phyloP scores from a whole-genome alignment of 2,113 vertebrate species.

The Corythoichthys haematopterus region DNA sequence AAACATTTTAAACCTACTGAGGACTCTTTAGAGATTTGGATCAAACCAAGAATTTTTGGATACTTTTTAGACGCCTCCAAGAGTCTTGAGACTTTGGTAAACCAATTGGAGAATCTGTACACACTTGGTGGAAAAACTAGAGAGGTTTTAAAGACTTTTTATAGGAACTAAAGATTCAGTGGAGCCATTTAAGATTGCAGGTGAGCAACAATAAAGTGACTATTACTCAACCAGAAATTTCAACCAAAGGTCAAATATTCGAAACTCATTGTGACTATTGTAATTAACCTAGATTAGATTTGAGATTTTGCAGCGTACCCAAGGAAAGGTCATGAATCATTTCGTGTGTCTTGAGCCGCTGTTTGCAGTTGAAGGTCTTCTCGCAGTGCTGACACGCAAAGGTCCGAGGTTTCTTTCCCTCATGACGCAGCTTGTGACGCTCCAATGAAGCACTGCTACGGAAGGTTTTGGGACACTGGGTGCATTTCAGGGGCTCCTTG shows the following conservation, averaged over 20 bases:
- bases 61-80: no score
- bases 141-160: no score
- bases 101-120: no score
- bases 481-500: constrained; percentile 38
- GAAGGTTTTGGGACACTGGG: constrained; percentile 50
- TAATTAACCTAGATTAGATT: neutral
- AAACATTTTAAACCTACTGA: no score
- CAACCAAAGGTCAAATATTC: neutral
- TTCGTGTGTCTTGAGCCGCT: constrained; percentile 57
- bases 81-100: no score
- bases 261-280: no score
- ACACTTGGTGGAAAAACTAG: no score
- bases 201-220: no score
- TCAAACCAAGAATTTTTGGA: no score
- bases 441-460: constrained; percentile 6
- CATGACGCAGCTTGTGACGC: constrained; percentile 53
- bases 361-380: constrained; percentile 50
- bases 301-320: neutral
- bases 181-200: no score
- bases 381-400: constrained; percentile 47
- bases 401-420: constrained; percentile 35
- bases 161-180: no score
- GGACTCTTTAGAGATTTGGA: no score
- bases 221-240: neutral
- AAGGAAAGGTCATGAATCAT: constrained; percentile 39